Evolutionary conservation across 1,140 invertebrate genomes (phyloP).

Genomic region (Trigoniulus corallinus): DNA sequence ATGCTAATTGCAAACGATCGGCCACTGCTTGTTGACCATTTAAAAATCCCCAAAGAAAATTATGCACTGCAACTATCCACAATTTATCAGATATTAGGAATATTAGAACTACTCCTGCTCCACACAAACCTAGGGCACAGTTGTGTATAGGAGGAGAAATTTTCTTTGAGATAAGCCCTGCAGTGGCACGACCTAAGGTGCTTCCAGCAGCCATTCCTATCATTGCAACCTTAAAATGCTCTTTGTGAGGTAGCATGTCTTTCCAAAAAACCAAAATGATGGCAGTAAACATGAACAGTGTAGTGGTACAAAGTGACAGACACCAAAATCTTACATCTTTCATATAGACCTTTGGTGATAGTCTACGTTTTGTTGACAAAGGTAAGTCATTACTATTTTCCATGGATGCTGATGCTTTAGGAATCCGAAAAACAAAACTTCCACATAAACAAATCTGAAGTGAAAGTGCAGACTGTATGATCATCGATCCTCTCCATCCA

Average conservation of each 20-base stretch:
- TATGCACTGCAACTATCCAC: not conserved
- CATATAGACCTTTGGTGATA: not conserved
- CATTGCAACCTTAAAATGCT: not conserved
- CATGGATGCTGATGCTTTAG: not conserved
- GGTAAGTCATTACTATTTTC: not conserved
- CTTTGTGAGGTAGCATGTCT: not conserved
- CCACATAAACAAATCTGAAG: not conserved
- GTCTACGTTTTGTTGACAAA: not conserved
- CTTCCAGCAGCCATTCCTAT: not conserved
- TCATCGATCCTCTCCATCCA: not conserved
- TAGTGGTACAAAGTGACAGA: not conserved
- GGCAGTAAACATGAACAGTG: not conserved
- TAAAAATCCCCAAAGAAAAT: not conserved
- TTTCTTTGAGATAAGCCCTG: not conserved
- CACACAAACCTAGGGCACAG: not conserved
- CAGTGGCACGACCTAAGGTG: not conserved
- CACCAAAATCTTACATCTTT: not conserved
- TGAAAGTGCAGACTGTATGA: not conserved
- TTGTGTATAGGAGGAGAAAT: not conserved
- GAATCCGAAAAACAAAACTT: not conserved
- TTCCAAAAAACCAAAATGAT: not conserved
- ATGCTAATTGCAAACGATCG: not conserved
- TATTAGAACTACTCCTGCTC: not conserved
- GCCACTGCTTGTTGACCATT: not conserved
- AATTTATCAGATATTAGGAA: not conserved